Evolutionary conservation across 2,888 invertebrate species (phyloP).

Genomic region (Neoascia interrupta): DNA sequence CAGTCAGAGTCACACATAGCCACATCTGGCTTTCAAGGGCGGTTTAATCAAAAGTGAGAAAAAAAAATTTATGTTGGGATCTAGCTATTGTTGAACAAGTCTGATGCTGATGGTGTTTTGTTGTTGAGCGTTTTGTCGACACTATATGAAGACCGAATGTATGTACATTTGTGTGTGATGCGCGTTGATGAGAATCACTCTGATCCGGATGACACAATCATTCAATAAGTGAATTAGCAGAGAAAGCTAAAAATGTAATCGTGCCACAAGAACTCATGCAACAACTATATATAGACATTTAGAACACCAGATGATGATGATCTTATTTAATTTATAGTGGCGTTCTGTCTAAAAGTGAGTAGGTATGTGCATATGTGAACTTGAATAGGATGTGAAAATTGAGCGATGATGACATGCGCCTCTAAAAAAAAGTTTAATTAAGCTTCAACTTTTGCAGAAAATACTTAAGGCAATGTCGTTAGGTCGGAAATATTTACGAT

Average conservation of each 20-base stretch:
- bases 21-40: conserved; percentile 65
- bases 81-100: conserved; percentile 18
- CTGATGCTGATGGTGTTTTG: conserved; percentile 10
- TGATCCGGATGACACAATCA: conserved; percentile 69
- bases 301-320: no score
- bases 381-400: no score
- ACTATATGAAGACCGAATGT: neutral
- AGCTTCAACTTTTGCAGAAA: no score
- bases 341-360: no score
- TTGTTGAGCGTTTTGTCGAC: neutral
- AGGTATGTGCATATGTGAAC: no score
- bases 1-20: conserved; percentile 53
- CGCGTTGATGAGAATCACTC: conserved; percentile 61
- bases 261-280: conserved; percentile 22
- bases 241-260: conserved; percentile 35
- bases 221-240: conserved; percentile 65
- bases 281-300: no score
- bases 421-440: no score
- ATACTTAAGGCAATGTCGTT: no score
- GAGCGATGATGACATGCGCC: no score
- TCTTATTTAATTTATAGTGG: no score
- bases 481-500: no score
- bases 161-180: conserved; percentile 29
- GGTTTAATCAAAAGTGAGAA: conserved; percentile 43
- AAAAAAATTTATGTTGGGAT: conserved; percentile 14